Evolutionary conservation across 1,140 invertebrate genomes (phyloP), one percentile per base, ranked within the genome.

Genomic region (Helicoverpa zea): DNA sequence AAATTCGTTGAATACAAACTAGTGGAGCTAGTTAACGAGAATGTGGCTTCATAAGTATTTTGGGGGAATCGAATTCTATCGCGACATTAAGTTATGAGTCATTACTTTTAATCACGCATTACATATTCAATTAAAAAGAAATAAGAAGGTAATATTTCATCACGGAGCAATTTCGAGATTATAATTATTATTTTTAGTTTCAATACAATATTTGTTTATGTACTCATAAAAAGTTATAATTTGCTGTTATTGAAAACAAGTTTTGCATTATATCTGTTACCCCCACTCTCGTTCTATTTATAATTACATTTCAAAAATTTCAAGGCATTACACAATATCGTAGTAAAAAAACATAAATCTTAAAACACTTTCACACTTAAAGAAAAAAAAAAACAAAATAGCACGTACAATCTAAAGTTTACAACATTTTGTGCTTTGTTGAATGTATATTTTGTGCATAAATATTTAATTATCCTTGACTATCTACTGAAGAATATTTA

Each of bases 311-410:
- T 49, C 47, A 18, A 18, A 23, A 58, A 63, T 29, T 68, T 68
- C n/a, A 49, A 68, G 13, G 23, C 13, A 35, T 63, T 43, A 68
- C 64, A 68, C 64, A 68, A 49, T 18, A 47, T 43, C 35, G 3
- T 18, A 68, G 43, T 68, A 49, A 68, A 68, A 70, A 51, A 70
- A 70, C 64, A 70, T 30, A 58, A 56, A 35, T n/a, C 29, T 72
- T 35, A 52, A 52, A 51, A 54, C 51, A 72, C 29, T 58, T 70
- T 73, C 23, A 73, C 52, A 73, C 52, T 73, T 43, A 58, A 14
- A 73, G 30, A 73, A 52, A 73, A 70, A 54, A 72, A 49, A 73
- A 70, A 73, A 73, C 70, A 43, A 73, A 75, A 75, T 43, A 61
- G 56, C 35, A 63, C 47, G 16, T 35, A 77, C 23, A 35, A 63